Evolutionary conservation across 1,140 invertebrate genomes (phyloP).

Genomic region (Anastrepha obliqua): DNA sequence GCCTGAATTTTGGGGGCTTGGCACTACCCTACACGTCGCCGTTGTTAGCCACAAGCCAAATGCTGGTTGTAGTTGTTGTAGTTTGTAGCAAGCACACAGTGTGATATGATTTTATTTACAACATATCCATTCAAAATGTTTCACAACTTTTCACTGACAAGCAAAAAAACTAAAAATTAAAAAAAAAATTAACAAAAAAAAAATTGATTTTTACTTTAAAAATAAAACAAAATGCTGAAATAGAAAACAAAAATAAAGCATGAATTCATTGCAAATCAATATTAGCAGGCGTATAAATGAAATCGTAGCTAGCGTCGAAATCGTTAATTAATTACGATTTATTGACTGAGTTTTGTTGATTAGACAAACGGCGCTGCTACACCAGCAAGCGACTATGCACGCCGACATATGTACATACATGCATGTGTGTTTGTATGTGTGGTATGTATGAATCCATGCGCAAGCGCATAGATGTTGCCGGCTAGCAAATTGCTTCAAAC

Average conservation of each 20-base stretch:
- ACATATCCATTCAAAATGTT: constrained; percentile 47
- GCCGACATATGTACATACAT: background rate
- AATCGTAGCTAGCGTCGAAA: constrained; percentile 43
- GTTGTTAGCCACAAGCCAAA: constrained; percentile 10
- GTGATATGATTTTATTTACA: constrained; percentile 51
- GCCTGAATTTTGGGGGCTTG: constrained; percentile 31
- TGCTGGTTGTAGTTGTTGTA: background rate
- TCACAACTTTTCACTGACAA: constrained; percentile 47
- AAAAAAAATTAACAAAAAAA: constrained; percentile 16
- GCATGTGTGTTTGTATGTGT: background rate
- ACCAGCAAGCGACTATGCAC: background rate
- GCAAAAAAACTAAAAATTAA: background rate
- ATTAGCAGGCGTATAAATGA: constrained; percentile 4
- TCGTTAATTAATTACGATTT: constrained; percentile 59
- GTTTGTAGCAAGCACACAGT: background rate
- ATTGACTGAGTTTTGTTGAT: constrained; percentile 59
- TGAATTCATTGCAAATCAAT: constrained; percentile 42
- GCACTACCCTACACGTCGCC: background rate
- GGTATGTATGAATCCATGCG: background rate
- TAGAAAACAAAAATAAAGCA: constrained; percentile 3
- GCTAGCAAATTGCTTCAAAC: constrained; percentile 39
- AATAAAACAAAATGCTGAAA: background rate
- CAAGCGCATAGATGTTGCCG: background rate
- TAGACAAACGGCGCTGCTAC: constrained; percentile 35
- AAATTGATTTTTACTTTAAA: background rate